Percentiles rank a stretch among this genome's conserved stretches.
phyloP scores from a whole-genome alignment of 2,888 invertebrate genomes.

The Heteromyza rotundicornis region DNA sequence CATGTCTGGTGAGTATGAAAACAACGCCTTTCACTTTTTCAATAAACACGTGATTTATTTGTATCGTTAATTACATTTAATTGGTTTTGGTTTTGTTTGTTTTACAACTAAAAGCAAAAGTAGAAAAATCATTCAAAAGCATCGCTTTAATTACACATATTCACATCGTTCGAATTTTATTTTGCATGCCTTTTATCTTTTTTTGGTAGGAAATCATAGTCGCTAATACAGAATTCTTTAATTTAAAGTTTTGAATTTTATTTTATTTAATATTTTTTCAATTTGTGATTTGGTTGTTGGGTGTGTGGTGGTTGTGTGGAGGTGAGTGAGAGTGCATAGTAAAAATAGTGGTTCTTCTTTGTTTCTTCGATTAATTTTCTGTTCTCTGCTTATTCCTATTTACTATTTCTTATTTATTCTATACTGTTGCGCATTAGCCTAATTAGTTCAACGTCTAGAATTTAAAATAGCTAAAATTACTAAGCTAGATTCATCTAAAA shows the following conservation, averaged over 20 bases:
- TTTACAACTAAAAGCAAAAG: slow-evolving; percentile 9
- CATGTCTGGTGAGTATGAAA: no score
- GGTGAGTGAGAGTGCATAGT: slow-evolving; percentile 14
- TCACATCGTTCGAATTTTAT: background rate
- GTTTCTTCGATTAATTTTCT: no score
- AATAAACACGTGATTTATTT: slow-evolving; percentile 2
- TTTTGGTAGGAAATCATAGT: background rate
- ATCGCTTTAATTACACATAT: background rate
- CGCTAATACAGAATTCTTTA: background rate
- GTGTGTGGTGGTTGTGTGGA: background rate
- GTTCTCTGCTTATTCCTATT: no score
- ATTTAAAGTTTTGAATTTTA: background rate
- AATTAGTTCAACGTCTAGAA: background rate
- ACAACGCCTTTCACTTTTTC: background rate
- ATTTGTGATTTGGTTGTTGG: background rate
- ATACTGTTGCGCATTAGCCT: background rate
- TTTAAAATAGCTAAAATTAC: slow-evolving; percentile 1
- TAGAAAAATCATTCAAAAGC: slow-evolving; percentile 5
- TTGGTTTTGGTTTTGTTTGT: background rate
- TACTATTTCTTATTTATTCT: background rate
- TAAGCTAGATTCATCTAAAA: background rate
- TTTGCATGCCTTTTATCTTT: background rate
- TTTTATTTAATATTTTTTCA: background rate
- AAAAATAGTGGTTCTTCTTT: slow-evolving; percentile 10
- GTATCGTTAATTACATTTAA: background rate